Base-by-base conservation (phyloP, 30 jellyfish, hydroid and myxozoan genomes). In the Chrysaora quinquecirrha region DNA sequence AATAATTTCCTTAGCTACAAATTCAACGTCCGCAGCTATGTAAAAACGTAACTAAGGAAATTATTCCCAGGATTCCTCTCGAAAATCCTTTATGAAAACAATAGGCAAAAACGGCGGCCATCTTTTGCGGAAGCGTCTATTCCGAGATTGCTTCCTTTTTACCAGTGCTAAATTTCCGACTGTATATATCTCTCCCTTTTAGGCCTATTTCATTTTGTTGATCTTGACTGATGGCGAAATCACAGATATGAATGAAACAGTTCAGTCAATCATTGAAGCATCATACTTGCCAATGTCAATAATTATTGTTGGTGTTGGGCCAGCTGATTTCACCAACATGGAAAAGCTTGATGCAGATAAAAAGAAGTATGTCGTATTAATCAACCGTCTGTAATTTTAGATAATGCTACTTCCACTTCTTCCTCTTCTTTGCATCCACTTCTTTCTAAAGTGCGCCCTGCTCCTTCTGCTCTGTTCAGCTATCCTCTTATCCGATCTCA, bases 201-300 rank as follows among this genome's bases (percentile, higher is more conserved):
- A 92, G 98, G 84, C 85, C 43, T 92, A 92, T 78, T 92, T 92
- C 71, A 80, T 92, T 12, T 48, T 92, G 75, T 74, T 92, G 82
- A 75, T 92, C 18, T 33, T 92, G n/a, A 92, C 98, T 14, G 98
- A 92, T 68, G 98, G 98, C n/a, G 98, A 68, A 18, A 92, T 92
- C 30, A 77, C 97, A 16, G 98, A 92, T 64, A 76, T 92, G 98
- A 91, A 80, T 14, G 94, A 71, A 1, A 92, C 98, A 24, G 74
- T 73, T 34, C 24, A 52, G 25, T 96, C 98, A 19, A 82, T 92
- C 20, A 88, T 92, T 16, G 86, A 81, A 6, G 98, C 98, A 6
- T 92, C 98, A 38, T 63, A 47, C 35, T 79, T 72, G 18, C 98
- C 98, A 0, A 71, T 92, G 89, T 92, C 98, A 2, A 85, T 92